phyloP scores from a whole-genome alignment of 2,113 vertebrate species.

The zebrafish (Danio rerio) region DNA sequence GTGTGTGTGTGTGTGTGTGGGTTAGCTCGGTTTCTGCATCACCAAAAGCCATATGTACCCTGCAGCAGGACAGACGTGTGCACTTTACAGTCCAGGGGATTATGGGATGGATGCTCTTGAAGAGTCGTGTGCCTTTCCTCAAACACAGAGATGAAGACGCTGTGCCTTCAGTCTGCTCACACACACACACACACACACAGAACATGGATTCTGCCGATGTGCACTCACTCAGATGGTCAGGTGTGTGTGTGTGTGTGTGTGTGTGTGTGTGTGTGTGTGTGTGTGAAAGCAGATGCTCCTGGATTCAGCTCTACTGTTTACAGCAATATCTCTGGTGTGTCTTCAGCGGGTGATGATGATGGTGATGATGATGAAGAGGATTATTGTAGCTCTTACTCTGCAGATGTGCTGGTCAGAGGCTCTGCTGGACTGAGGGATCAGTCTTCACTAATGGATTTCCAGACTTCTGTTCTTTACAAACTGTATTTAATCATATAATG shows the following conservation, averaged over 20 bases:
- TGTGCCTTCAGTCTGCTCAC: constrained; percentile 48
- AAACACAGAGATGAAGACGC: constrained; percentile 10
- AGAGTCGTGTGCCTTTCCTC: constrained; percentile 63
- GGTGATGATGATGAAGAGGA: not conserved
- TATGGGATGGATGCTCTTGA: constrained; percentile 34
- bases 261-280: too few species aligned
- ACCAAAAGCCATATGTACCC: constrained; percentile 5
- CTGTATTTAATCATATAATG: not conserved
- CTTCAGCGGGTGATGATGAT: not conserved
- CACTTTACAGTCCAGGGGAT: constrained; percentile 73
- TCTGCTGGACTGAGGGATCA: constrained; percentile 19
- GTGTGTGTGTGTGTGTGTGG: too few species aligned
- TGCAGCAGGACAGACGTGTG: constrained; percentile 53
- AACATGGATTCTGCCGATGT: too few species aligned
- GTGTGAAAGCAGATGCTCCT: too few species aligned
- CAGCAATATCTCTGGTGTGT: too few species aligned
- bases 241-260: too few species aligned
- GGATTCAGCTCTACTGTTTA: too few species aligned
- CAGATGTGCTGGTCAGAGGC: not conserved
- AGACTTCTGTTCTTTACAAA: not conserved
- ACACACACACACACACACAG: too few species aligned
- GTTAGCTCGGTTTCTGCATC: not conserved
- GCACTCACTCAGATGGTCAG: too few species aligned
- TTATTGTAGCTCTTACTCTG: not conserved
- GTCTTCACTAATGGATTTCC: constrained; percentile 9